Conservation (phyloP, 2,888 invertebrate species). For the Hemithea aestivaria region DNA sequence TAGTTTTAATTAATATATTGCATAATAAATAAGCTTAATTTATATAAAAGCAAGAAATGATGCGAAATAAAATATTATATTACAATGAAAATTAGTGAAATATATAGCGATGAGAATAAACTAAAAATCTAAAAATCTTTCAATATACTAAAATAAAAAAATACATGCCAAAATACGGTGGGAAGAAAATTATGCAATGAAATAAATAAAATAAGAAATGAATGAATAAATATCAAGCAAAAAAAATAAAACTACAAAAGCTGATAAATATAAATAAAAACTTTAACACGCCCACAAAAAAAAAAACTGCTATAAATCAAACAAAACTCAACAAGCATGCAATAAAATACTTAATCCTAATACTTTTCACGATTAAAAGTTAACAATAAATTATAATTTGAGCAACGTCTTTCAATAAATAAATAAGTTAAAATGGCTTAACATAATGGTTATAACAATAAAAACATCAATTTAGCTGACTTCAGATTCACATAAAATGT, state of each 20-base stretch:
- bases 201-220: constrained; percentile 12
- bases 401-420: constrained; percentile 22
- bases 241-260: constrained; percentile 5
- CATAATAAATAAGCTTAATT: no score
- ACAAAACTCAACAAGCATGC: constrained; percentile 34
- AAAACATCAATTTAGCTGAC: no score
- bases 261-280: constrained; percentile 16
- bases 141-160: not conserved
- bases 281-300: constrained; percentile 42
- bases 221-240: constrained; percentile 6
- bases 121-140: not conserved
- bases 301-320: constrained; percentile 44
- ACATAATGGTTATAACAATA: no score
- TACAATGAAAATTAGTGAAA: constrained; percentile 8
- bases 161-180: constrained; percentile 13
- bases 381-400: constrained; percentile 5
- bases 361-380: constrained; percentile 10
- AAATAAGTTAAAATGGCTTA: constrained; percentile 5
- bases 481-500: no score
- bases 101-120: not conserved
- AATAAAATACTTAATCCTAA: constrained; percentile 39
- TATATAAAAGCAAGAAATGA: no score
- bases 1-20: no score
- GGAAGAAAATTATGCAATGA: constrained; percentile 13
- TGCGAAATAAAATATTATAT: constrained; percentile 5